Conservation (phyloP, 2,113 vertebrate species). For the Hydrochoerus hydrochaeris region DNA sequence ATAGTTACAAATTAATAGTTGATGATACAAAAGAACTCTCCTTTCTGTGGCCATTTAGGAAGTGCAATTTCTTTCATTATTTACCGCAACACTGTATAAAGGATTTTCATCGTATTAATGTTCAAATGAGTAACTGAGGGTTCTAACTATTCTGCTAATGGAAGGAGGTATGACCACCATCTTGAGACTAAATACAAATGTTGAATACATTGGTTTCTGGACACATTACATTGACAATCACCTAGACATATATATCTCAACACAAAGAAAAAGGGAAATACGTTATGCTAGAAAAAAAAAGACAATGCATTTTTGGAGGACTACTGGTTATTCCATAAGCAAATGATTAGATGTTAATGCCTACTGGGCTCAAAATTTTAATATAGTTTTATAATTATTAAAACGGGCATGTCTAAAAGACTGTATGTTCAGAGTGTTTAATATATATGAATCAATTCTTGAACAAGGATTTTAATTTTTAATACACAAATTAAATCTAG, state of each 20-base stretch:
- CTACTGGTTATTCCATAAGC: neutral
- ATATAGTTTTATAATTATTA: constrained; percentile 13
- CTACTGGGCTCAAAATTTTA: neutral
- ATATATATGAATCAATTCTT: neutral
- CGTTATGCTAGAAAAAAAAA: neutral
- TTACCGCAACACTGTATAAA: neutral
- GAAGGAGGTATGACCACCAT: neutral
- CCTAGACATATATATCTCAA: neutral
- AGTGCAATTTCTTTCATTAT: neutral
- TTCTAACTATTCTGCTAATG: neutral
- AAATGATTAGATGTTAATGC: neutral
- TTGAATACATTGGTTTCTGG: neutral
- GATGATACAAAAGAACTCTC: neutral
- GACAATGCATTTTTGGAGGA: neutral
- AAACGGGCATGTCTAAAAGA: constrained; percentile 24
- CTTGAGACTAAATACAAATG: neutral
- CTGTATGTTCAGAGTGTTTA: neutral
- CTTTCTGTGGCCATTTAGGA: neutral
- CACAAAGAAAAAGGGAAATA: neutral
- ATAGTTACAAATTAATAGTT: neutral
- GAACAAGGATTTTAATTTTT: neutral
- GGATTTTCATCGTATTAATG: neutral
- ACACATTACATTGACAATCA: neutral
- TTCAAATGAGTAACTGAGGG: neutral
- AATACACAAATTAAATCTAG: neutral